phyloP scores from a whole-genome alignment of 2,888 invertebrate species.

The Apoda limacodes region DNA sequence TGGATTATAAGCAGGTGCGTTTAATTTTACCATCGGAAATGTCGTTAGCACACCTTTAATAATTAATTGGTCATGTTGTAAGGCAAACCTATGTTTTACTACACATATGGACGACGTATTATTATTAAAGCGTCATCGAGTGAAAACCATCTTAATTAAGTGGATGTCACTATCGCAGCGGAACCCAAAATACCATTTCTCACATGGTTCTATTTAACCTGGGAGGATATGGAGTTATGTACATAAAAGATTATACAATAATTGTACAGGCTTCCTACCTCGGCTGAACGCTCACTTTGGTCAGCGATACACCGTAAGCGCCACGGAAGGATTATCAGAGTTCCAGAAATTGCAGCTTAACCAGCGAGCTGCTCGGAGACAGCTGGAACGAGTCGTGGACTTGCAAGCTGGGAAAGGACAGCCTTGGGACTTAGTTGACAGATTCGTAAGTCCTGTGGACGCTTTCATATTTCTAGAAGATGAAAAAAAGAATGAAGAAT shows the following conservation, averaged over 20 bases:
- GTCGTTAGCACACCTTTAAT: too few relatives aligned
- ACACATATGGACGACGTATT: too few relatives aligned
- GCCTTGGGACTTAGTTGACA: slow-evolving; percentile 71
- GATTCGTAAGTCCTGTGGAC: slow-evolving; percentile 62
- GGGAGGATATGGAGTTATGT: not conserved
- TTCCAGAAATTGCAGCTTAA: slow-evolving; percentile 74
- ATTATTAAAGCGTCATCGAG: too few relatives aligned
- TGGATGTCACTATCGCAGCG: slow-evolving; percentile 5
- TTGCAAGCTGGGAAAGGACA: slow-evolving; percentile 73
- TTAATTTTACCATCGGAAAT: too few relatives aligned
- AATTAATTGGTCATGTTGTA: too few relatives aligned
- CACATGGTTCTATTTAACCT: slow-evolving; percentile 2
- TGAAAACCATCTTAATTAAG: too few relatives aligned
- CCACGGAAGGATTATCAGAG: slow-evolving; percentile 79
- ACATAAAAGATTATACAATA: slow-evolving; percentile 6
- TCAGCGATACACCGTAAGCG: slow-evolving; percentile 77
- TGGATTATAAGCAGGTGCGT: too few relatives aligned
- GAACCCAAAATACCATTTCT: slow-evolving; percentile 9
- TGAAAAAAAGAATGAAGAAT: slow-evolving; percentile 11
- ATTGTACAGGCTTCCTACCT: slow-evolving; percentile 72
- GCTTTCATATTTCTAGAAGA: too few relatives aligned
- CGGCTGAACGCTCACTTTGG: slow-evolving; percentile 75
- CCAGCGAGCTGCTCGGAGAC: slow-evolving; percentile 69
- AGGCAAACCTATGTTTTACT: too few relatives aligned
- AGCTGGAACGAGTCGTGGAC: slow-evolving; percentile 68